Percentiles rank a stretch among this genome's conserved stretches.
Conservation (phyloP, 1,140 invertebrate species). For the Camponotus pennsylvanicus region DNA sequence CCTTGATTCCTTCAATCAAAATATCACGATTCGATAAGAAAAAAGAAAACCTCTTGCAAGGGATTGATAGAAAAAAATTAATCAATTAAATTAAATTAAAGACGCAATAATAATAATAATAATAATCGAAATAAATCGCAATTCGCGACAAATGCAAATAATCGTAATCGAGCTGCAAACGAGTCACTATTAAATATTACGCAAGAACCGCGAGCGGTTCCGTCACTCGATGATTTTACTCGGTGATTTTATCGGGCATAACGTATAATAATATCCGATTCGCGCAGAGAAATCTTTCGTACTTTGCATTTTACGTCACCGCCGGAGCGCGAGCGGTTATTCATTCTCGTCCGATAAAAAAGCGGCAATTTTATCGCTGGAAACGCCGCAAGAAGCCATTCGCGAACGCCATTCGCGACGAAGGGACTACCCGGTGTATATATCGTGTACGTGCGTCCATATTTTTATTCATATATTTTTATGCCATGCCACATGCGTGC, state of each 20-base stretch:
- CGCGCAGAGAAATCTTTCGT: background rate
- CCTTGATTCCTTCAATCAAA: background rate
- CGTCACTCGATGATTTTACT: background rate
- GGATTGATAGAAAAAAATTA: background rate
- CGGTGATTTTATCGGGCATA: background rate
- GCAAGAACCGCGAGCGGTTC: background rate
- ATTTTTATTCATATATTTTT: background rate
- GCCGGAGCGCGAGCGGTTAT: background rate
- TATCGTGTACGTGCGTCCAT: background rate
- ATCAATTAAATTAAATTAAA: conserved; percentile 17
- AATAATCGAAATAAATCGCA: background rate
- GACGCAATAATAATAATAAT: too few species aligned
- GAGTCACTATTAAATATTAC: background rate
- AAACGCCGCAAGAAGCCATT: background rate
- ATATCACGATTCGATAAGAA: background rate
- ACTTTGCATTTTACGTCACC: background rate
- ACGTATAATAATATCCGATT: background rate
- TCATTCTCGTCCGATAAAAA: conserved; percentile 26
- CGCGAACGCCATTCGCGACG: too few species aligned
- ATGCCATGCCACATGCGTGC: too few species aligned
- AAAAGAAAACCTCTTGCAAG: background rate
- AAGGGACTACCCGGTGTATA: background rate
- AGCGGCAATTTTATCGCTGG: background rate
- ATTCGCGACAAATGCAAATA: background rate
- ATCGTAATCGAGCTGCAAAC: background rate